Base-by-base conservation (phyloP, 2,888 invertebrate genomes). In the Lagria hirta region DNA sequence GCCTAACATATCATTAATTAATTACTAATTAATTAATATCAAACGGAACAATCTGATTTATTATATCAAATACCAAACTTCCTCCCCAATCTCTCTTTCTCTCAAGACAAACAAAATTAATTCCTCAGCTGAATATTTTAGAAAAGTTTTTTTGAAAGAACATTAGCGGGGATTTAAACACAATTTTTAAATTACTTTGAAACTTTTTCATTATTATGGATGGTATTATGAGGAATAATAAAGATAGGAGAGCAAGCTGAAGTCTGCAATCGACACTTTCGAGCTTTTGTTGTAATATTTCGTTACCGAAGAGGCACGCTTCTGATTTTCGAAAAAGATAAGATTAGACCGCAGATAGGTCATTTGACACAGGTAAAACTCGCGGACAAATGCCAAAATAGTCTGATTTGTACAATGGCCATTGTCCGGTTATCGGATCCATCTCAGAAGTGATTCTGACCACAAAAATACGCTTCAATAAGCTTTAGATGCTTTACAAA, bases 1-100 rank as follows among this genome's bases (percentile, higher is more conserved):
- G 48, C 47, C 58, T 54, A 60, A 61, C 65, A 56, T 65, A 61
- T 61, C 65, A 64, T 65, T 65, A 65, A 65, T 66, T 65, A 65
- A 66, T 66, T 65, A 63, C 57, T 60, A 61, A 65, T 64, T 65
- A 65, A 66, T 65, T 61, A 59, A 57, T 52, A 58, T 58, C 55
- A 49, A 49, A 50, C 36, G 44, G 49, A 48, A 50, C 55, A 51
- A 58, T 60, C 58, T 58, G 55, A 59, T 62, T 61, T 61, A 62
- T 50, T 51, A 48, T 56, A 38, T 38, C 38, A 38, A 29, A 38
- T 14, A 7, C 10, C 33, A 18, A n/a, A 18, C 24, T 23, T 35
- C 35, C 28, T 17, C n/a, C n/a, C n/a, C n/a, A n/a, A n/a, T n/a
- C n/a, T n/a, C n/a, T n/a, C n/a, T n/a, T n/a, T n/a, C n/a, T n/a